phyloP scores from a whole-genome alignment of 2,113 vertebrate genomes.

The Campylomormyrus tamandua region DNA sequence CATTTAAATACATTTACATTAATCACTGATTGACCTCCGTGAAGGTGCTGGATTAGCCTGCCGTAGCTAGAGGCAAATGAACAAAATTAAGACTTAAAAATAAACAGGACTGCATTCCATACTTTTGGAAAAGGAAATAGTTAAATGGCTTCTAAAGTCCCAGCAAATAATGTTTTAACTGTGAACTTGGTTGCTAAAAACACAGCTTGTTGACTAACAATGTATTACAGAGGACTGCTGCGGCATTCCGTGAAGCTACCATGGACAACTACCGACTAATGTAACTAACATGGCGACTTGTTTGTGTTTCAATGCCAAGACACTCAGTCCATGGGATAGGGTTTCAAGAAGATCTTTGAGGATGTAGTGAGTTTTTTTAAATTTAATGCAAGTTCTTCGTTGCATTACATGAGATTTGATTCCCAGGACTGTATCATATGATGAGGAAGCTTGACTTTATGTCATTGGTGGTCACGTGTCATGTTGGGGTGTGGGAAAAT shows the following conservation, averaged over 20 bases:
- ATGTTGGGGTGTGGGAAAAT: not conserved
- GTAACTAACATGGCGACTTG: not conserved
- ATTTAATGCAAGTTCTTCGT: not conserved
- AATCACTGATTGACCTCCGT: not conserved
- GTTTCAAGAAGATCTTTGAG: not conserved
- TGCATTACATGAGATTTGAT: not conserved
- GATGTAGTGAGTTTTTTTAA: not conserved
- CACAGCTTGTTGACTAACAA: not conserved
- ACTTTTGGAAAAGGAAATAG: not conserved
- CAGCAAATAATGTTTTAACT: not conserved
- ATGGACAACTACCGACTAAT: not conserved
- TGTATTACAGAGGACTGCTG: not conserved
- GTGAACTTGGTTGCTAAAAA: not conserved
- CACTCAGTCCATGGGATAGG: not conserved
- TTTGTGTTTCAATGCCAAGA: not conserved
- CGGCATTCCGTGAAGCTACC: not conserved
- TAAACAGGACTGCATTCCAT: not conserved
- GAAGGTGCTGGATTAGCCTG: not conserved
- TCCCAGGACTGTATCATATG: not conserved
- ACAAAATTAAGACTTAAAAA: not conserved
- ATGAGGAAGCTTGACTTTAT: not conserved
- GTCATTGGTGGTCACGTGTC: not conserved
- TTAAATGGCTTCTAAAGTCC: not conserved
- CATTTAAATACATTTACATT: not conserved
- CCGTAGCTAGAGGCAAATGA: not conserved